Evolutionary conservation across 2,888 invertebrate genomes (phyloP).

Genomic region (Tupiocoris notatus): DNA sequence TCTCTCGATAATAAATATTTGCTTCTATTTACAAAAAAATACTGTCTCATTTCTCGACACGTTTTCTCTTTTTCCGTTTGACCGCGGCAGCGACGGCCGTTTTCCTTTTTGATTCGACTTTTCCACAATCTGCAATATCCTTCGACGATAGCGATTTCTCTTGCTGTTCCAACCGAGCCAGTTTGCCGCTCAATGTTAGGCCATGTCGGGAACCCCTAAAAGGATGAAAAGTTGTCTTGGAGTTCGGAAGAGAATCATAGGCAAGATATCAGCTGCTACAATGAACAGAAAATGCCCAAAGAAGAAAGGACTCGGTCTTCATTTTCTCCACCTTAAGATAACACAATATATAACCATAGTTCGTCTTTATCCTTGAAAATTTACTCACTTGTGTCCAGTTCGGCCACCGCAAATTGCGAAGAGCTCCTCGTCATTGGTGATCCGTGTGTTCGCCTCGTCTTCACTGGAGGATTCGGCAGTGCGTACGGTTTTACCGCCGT

Average conservation of each 20-base stretch:
- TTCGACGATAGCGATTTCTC: conserved; percentile 58
- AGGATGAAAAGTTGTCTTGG: too few relatives aligned
- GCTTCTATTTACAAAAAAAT: conserved; percentile 12
- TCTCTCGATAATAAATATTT: conserved; percentile 20
- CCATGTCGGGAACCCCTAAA: conserved; percentile 65
- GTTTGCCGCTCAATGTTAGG: conserved; percentile 72
- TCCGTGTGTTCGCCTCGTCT: conserved; percentile 48
- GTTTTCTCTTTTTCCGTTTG: conserved; percentile 12
- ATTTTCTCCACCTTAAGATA: neutral
- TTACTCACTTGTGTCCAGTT: conserved; percentile 77
- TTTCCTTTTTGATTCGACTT: too few relatives aligned
- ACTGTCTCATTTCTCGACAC: neutral
- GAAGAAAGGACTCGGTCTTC: too few relatives aligned
- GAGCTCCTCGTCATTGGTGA: conserved; percentile 73
- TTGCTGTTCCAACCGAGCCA: conserved; percentile 75
- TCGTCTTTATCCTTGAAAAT: neutral
- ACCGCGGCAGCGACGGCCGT: neutral
- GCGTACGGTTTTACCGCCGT: neutral
- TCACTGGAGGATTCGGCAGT: conserved; percentile 5
- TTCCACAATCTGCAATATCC: too few relatives aligned
- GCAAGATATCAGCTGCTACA: too few relatives aligned
- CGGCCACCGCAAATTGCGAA: conserved; percentile 76
- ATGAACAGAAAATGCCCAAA: too few relatives aligned
- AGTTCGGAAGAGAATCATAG: too few relatives aligned
- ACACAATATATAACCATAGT: too few relatives aligned